Percentiles rank a stretch among this genome's conserved stretches.
These are phyloP conservation scores for Xyrauchen texanus DNA, from an alignment of 2,113 vertebrate species.

Conservation along the genomic window DNA sequence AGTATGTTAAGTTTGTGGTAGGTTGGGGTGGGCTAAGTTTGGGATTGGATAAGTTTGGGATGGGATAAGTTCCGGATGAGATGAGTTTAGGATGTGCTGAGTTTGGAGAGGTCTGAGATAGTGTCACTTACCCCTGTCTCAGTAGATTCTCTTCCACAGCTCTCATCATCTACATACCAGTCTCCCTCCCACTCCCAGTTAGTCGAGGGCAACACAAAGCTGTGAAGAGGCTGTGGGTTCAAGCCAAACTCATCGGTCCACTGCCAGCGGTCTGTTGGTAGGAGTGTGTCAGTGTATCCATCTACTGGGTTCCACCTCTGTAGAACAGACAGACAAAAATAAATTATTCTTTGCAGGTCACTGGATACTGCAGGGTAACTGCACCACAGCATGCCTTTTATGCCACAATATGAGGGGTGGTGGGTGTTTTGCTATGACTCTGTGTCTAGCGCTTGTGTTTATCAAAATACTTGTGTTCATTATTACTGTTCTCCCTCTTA, in stretches of 20 bases:
- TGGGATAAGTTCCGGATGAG: no score
- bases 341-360: not conserved
- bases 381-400: not conserved
- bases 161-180: constrained; percentile 98
- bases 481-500: no score
- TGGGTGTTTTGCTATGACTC: no score
- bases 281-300: constrained; percentile 89
- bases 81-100: no score
- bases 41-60: no score
- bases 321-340: constrained; percentile 21
- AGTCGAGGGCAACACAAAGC: constrained; percentile 85
- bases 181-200: constrained; percentile 99
- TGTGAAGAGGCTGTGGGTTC: constrained; percentile 84
- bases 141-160: constrained; percentile 91
- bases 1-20: no score
- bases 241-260: constrained; percentile 94
- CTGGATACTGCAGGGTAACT: not conserved
- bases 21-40: no score
- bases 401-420: no score
- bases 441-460: no score
- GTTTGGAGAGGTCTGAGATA: not conserved
- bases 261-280: constrained; percentile 96
- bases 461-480: no score
- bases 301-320: constrained; percentile 98
- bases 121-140: constrained; percentile 89